Evolutionary conservation across 2,113 vertebrate genomes (phyloP).

Genomic region (Odobenus rosmarus): DNA sequence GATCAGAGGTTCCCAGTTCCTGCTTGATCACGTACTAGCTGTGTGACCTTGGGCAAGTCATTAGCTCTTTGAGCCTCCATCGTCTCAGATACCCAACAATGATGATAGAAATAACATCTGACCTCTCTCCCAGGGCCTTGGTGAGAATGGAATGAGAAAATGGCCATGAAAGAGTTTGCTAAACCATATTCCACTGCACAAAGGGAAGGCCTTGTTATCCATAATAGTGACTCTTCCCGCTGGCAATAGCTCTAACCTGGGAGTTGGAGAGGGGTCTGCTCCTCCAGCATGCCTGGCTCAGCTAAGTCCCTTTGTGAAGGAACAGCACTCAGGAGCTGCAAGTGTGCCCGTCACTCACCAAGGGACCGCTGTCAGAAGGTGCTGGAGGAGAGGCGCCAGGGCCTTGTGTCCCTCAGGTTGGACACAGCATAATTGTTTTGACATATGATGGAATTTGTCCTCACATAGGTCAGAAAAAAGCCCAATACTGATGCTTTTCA

Average conservation of each 20-base stretch:
- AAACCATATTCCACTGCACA: background rate
- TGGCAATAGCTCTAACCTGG: background rate
- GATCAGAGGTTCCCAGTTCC: background rate
- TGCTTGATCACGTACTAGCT: background rate
- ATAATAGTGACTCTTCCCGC: conserved; percentile 17
- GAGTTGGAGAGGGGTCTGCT: background rate
- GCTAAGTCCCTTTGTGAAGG: conserved; percentile 14
- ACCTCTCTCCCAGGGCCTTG: background rate
- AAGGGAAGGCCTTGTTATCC: conserved; percentile 36
- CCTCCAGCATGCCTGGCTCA: background rate
- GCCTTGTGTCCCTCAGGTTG: conserved; percentile 54
- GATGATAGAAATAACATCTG: background rate
- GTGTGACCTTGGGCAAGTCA: conserved; percentile 52
- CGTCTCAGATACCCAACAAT: background rate
- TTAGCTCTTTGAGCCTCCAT: background rate
- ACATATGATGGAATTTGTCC: conserved; percentile 80
- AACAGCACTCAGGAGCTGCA: background rate
- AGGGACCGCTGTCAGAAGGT: conserved; percentile 49
- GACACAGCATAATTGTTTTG: conserved; percentile 67
- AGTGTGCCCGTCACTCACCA: conserved; percentile 38
- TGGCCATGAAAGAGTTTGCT: background rate
- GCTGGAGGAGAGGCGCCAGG: background rate
- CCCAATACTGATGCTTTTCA: conserved; percentile 82
- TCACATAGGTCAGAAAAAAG: conserved; percentile 78
- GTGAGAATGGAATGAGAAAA: conserved; percentile 22